Conservation (phyloP, 2,888 invertebrate genomes). For the Drosophila recens region DNA sequence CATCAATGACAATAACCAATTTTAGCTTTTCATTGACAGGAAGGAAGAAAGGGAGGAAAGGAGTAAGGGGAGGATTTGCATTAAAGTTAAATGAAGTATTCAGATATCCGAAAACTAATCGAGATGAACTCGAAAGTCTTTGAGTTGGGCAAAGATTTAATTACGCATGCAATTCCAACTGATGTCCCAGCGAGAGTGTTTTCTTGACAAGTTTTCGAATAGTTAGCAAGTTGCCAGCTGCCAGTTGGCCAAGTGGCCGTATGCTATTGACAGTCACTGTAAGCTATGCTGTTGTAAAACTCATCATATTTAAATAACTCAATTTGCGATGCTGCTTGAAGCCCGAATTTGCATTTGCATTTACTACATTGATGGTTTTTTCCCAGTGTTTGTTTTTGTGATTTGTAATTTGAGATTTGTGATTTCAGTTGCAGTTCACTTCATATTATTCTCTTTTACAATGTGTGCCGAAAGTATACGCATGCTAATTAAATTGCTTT, state of each 20-base stretch:
- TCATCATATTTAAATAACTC: conserved; percentile 31
- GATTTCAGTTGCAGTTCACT: conserved; percentile 12
- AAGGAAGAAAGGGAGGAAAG: not conserved
- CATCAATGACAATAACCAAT: not conserved
- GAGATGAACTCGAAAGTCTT: conserved; percentile 23
- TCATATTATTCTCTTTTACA: conserved; percentile 36
- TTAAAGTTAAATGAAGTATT: conserved; percentile 26
- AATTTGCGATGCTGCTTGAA: conserved; percentile 17
- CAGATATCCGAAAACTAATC: conserved; percentile 36
- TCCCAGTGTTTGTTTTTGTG: not conserved
- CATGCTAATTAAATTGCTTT: conserved; percentile 65
- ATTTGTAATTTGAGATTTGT: not conserved
- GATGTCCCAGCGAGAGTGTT: conserved; percentile 5
- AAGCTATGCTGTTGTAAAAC: conserved; percentile 8
- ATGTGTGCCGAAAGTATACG: conserved; percentile 45
- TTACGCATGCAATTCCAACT: conserved; percentile 33
- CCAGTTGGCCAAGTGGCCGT: not conserved
- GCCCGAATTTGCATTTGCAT: conserved; percentile 5
- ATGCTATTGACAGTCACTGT: conserved; percentile 22
- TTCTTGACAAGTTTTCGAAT: conserved; percentile 11
- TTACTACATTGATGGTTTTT: conserved; percentile 18
- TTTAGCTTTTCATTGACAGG: not conserved
- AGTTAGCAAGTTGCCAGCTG: conserved; percentile 13
- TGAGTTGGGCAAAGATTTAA: conserved; percentile 30
- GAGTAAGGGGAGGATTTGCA: not conserved